phyloP scores from a whole-genome alignment of 2,113 vertebrate species.

The Mus pahari region DNA sequence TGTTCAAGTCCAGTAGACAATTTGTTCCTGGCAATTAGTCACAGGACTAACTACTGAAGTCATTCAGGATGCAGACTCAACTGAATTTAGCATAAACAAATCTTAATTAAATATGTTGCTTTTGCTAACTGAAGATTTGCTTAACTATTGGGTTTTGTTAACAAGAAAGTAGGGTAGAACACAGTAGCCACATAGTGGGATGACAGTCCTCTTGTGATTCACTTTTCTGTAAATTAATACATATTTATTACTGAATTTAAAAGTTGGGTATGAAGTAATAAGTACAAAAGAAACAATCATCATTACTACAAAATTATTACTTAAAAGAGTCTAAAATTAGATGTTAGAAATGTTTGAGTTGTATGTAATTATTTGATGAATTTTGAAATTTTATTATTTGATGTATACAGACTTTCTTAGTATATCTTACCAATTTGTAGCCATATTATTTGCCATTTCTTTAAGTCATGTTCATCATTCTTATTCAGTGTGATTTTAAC shows the following conservation, averaged over 20 bases:
- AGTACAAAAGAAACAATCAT: neutral
- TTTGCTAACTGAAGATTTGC: neutral
- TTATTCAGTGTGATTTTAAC: neutral
- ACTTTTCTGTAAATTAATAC: neutral
- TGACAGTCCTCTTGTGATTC: neutral
- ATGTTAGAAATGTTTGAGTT: neutral
- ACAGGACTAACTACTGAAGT: neutral
- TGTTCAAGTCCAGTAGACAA: neutral
- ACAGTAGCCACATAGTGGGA: neutral
- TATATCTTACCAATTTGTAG: neutral
- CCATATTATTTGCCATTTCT: neutral
- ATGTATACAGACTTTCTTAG: neutral
- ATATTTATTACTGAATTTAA: neutral
- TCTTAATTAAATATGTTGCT: neutral
- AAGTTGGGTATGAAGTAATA: neutral
- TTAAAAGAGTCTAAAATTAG: neutral
- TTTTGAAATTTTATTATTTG: neutral
- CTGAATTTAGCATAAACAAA: neutral
- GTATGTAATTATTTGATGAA: neutral
- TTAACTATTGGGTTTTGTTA: neutral
- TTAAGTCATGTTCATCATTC: neutral
- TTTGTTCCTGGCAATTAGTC: neutral
- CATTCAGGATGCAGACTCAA: neutral
- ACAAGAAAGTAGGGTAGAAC: neutral
- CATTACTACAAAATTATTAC: neutral